Evolutionary conservation across 2,113 vertebrate genomes (phyloP).

Genomic region (Syngnathoides biaculeatus): DNA sequence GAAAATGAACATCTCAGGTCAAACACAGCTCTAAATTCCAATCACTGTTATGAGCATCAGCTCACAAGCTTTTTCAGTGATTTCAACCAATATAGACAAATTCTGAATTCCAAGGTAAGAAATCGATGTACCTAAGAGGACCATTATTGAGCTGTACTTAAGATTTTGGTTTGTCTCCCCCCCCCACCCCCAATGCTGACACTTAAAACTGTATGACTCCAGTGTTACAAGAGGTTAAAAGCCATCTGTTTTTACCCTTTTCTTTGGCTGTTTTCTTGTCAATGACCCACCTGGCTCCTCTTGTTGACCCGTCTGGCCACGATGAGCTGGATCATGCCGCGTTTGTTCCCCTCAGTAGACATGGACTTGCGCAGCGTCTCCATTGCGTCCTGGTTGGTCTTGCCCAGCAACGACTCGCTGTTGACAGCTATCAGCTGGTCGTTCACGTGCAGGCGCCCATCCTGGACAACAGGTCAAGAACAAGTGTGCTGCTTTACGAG

Average conservation of each 20-base stretch:
- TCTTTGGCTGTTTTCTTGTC: background rate
- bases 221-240: no score
- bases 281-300: constrained; percentile 79
- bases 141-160: no score
- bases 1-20: no score
- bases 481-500: background rate
- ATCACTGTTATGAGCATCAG: no score
- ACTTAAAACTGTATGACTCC: no score
- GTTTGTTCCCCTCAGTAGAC: constrained; percentile 93
- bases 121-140: no score
- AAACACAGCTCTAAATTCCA: no score
- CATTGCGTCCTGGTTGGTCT: constrained; percentile 98
- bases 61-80: no score
- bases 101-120: no score
- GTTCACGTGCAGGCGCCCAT: constrained; percentile 89
- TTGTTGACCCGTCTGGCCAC: constrained; percentile 85
- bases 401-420: constrained; percentile 89
- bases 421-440: constrained; percentile 97
- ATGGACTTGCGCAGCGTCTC: constrained; percentile 93
- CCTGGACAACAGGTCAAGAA: constrained; percentile 64
- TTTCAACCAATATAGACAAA: no score
- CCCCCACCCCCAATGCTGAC: no score
- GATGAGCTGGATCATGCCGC: constrained; percentile 97
- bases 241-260: background rate
- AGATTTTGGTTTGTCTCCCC: no score